A percentile compares a stretch with the other conserved stretches of the same genome.
phyloP scores from a whole-genome alignment of 2,113 vertebrate species.

The Nothocercus nigrocapillus region DNA sequence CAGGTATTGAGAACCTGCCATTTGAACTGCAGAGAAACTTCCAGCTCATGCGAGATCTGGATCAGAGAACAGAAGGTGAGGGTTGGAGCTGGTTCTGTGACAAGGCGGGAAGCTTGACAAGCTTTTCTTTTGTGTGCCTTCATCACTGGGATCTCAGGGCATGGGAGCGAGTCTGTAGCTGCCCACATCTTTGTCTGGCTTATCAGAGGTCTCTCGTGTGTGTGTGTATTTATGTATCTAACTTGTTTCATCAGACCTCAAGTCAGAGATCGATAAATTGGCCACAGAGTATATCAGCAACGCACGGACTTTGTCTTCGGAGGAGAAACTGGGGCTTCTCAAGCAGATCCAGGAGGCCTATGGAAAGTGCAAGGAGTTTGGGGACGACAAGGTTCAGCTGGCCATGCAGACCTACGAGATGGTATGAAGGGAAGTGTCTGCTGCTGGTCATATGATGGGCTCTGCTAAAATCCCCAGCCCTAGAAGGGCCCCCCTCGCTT shows the following conservation, averaged over 20 bases:
- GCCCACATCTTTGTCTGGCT: background rate
- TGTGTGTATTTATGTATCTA: background rate
- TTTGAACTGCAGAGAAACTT: constrained; percentile 98
- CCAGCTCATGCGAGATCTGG: constrained; percentile 95
- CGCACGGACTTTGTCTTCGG: constrained; percentile 88
- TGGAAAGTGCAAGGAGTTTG: constrained; percentile 96
- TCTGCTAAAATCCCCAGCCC: background rate
- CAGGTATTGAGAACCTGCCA: constrained; percentile 96
- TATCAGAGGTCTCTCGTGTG: background rate
- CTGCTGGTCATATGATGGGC: background rate
- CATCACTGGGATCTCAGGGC: background rate
- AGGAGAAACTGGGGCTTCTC: constrained; percentile 92
- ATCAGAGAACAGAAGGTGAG: constrained; percentile 95
- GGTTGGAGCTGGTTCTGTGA: background rate
- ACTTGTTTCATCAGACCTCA: constrained; percentile 88
- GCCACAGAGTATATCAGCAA: constrained; percentile 94
- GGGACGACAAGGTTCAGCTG: constrained; percentile 97
- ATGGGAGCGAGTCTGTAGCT: background rate
- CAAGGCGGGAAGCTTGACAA: background rate
- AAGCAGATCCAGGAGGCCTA: constrained; percentile 96
- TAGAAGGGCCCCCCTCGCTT: background rate
- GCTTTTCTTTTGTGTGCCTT: background rate
- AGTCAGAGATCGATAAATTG: constrained; percentile 93
- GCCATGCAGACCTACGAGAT: constrained; percentile 99
- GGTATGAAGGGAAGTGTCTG: constrained; percentile 79